Evolutionary conservation across 92 coral and sea anemone genomes (phyloP).

Genomic region (Pocillopora grandis): DNA sequence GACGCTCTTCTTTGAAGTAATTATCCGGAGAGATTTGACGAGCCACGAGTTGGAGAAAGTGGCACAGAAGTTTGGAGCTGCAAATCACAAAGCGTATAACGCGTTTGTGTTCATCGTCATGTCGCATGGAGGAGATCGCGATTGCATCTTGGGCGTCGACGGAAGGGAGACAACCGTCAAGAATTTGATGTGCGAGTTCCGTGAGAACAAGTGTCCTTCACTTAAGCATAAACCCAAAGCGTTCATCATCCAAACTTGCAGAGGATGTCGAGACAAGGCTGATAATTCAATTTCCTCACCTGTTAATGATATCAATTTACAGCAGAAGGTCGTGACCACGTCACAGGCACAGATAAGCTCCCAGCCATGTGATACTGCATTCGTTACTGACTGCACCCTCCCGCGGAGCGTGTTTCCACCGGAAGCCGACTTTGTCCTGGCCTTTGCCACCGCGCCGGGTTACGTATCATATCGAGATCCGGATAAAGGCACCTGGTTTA

Average conservation of each 20-base stretch:
- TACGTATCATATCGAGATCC: slow-evolving; percentile 30
- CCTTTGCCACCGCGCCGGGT: slow-evolving; percentile 56
- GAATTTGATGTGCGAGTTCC: slow-evolving; percentile 40
- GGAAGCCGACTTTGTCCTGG: slow-evolving; percentile 51
- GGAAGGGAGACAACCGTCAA: slow-evolving; percentile 23
- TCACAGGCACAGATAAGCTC: neutral
- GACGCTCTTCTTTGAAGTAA: slow-evolving; percentile 50
- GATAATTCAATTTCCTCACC: neutral
- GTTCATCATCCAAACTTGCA: slow-evolving; percentile 74
- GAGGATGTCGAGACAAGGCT: neutral
- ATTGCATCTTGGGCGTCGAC: slow-evolving; percentile 55
- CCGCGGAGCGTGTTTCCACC: slow-evolving; percentile 40
- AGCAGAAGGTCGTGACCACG: neutral
- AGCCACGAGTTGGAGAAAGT: slow-evolving; percentile 31
- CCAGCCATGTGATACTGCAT: neutral
- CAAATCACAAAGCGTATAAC: slow-evolving; percentile 55
- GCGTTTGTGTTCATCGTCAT: slow-evolving; percentile 68
- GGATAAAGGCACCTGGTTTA: slow-evolving; percentile 26
- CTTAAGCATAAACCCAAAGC: slow-evolving; percentile 65
- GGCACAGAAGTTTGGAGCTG: slow-evolving; percentile 16
- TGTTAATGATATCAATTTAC: neutral
- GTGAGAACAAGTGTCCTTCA: slow-evolving; percentile 44
- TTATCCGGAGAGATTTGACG: slow-evolving; percentile 27
- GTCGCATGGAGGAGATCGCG: slow-evolving; percentile 74
- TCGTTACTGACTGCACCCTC: slow-evolving; percentile 38